These are phyloP conservation scores for Cephalophus harveyi DNA, from an alignment of 2,113 vertebrate species.

Conservation along the genomic window DNA sequence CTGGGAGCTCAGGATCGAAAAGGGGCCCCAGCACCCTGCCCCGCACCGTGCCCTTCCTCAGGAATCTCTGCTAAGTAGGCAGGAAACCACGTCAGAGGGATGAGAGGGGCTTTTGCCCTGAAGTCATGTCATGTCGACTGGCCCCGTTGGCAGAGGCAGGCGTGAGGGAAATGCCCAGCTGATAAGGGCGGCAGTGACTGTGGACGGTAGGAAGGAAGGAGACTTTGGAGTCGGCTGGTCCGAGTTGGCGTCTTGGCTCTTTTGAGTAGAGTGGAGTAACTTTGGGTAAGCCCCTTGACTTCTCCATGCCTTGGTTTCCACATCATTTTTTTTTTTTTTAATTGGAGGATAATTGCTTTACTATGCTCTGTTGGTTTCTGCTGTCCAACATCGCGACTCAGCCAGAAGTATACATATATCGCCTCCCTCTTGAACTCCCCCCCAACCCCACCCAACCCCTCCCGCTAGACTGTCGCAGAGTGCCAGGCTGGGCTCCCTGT, in stretches of 20 bases:
- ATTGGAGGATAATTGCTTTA: neutral
- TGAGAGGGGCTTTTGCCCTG: neutral
- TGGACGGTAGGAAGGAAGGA: neutral
- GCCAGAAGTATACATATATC: neutral
- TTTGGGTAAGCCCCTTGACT: neutral
- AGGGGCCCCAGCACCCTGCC: too few relatives aligned
- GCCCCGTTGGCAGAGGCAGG: neutral
- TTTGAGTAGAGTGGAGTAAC: neutral
- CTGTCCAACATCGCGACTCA: neutral
- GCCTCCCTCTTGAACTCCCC: neutral
- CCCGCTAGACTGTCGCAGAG: neutral
- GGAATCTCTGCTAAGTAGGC: neutral
- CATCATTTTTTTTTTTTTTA: neutral
- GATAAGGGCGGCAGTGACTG: neutral
- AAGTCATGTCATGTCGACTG: neutral
- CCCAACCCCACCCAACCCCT: neutral
- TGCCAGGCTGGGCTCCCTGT: neutral
- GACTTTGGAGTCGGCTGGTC: neutral
- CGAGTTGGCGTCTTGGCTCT: neutral
- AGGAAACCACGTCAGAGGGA: neutral
- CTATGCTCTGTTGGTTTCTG: neutral
- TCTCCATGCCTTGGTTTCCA: neutral
- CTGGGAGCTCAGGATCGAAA: neutral
- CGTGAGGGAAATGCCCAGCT: neutral
- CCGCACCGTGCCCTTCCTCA: neutral